Percentiles rank a stretch among this genome's conserved stretches.
phyloP scores from a whole-genome alignment of 2,888 invertebrate genomes.

The Allophyes oxyacanthae region DNA sequence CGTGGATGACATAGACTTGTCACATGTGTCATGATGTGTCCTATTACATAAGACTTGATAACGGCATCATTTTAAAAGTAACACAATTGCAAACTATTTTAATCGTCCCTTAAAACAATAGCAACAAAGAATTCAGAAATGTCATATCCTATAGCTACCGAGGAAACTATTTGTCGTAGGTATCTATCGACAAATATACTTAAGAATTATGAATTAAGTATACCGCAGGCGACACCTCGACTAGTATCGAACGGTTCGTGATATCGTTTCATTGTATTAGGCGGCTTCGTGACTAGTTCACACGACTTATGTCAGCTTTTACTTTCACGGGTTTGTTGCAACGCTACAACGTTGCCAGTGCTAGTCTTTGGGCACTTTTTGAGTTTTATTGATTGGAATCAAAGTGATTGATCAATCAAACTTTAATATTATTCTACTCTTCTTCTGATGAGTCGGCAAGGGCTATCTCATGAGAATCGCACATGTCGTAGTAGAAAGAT shows the following conservation, averaged over 20 bases:
- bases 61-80: no score
- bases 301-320: constrained; percentile 62
- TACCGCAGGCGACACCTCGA: constrained; percentile 13
- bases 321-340: constrained; percentile 59
- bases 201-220: constrained; percentile 15
- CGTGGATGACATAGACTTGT: no score
- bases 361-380: background rate
- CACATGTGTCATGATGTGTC: no score
- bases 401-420: background rate
- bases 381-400: background rate
- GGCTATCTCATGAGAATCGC: no score
- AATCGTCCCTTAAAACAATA: no score
- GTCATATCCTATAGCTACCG: background rate
- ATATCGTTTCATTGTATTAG: constrained; percentile 37
- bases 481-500: no score
- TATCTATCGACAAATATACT: background rate
- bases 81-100: no score
- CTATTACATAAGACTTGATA: no score
- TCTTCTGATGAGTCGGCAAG: no score
- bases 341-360: constrained; percentile 37
- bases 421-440: no score
- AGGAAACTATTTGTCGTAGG: constrained; percentile 5
- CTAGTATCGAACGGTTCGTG: constrained; percentile 43
- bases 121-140: no score
- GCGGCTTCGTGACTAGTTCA: constrained; percentile 62